Conservation (phyloP, 2,797 vertebrate species). For the Acanthurus tractus region DNA sequence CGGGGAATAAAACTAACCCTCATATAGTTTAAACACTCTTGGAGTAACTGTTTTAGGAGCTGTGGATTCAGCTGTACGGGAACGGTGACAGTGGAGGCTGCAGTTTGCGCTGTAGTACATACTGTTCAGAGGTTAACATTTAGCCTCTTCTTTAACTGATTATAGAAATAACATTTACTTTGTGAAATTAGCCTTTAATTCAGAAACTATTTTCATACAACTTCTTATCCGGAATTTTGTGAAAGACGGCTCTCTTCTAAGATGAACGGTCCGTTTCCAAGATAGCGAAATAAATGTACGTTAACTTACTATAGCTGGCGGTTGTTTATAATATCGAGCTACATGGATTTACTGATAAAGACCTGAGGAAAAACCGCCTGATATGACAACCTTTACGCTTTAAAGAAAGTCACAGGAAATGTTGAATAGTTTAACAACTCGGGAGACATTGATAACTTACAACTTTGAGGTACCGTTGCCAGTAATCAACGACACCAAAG, state of each 20-base stretch:
- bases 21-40: too few relatives aligned
- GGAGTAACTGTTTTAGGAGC: too few relatives aligned
- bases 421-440: accelerated
- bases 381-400: accelerated
- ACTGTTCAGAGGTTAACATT: too few relatives aligned
- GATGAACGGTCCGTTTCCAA: neutral
- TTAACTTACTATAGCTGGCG: neutral
- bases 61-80: accelerated
- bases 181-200: too few relatives aligned
- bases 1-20: neutral
- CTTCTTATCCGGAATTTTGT: too few relatives aligned
- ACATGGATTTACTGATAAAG: neutral
- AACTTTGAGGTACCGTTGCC: accelerated
- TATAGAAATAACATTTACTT: too few relatives aligned
- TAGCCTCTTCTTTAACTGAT: neutral
- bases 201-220: neutral
- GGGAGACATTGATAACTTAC: accelerated
- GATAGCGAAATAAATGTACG: neutral
- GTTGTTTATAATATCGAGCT: constrained; percentile 7
- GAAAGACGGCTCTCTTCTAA: too few relatives aligned
- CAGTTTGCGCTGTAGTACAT: too few relatives aligned
- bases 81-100: neutral
- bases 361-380: accelerated
- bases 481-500: neutral
- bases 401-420: accelerated